A percentile compares a stretch with the other conserved stretches of the same genome.
Conservation (phyloP, 2,888 invertebrate species). For the Caenorhabditis angaria region DNA sequence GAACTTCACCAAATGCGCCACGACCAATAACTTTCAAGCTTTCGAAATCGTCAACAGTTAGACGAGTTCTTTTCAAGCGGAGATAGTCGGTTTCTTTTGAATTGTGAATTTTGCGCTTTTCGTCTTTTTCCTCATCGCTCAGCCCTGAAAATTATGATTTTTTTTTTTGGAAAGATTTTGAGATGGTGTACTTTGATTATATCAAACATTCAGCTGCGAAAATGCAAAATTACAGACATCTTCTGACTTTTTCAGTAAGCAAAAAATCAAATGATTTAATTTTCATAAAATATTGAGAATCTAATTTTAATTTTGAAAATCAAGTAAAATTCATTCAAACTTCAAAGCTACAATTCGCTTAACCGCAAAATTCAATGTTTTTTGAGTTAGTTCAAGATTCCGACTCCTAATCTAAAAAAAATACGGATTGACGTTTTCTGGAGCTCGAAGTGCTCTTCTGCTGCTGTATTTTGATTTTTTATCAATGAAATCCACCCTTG, state of each 20-base stretch:
- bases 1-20: slow-evolving; percentile 80
- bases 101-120: slow-evolving; percentile 92
- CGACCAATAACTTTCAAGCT: slow-evolving; percentile 84
- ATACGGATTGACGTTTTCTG: too few relatives aligned
- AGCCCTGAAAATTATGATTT: slow-evolving; percentile 36
- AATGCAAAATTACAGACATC: too few relatives aligned
- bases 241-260: too few relatives aligned
- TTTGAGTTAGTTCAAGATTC: too few relatives aligned
- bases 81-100: slow-evolving; percentile 98
- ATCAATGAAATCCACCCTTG: background rate
- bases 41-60: slow-evolving; percentile 97
- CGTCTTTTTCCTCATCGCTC: slow-evolving; percentile 79
- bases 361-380: too few relatives aligned
- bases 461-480: background rate
- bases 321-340: too few relatives aligned
- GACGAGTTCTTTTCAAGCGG: slow-evolving; percentile 80
- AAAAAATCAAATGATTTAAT: too few relatives aligned
- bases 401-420: too few relatives aligned
- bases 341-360: too few relatives aligned
- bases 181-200: background rate
- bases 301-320: too few relatives aligned
- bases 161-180: background rate
- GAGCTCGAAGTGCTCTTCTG: too few relatives aligned
- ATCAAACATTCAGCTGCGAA: background rate
- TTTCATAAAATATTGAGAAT: too few relatives aligned